phyloP scores from a whole-genome alignment of 1,140 invertebrate genomes.

The Camponotus vicinus region DNA sequence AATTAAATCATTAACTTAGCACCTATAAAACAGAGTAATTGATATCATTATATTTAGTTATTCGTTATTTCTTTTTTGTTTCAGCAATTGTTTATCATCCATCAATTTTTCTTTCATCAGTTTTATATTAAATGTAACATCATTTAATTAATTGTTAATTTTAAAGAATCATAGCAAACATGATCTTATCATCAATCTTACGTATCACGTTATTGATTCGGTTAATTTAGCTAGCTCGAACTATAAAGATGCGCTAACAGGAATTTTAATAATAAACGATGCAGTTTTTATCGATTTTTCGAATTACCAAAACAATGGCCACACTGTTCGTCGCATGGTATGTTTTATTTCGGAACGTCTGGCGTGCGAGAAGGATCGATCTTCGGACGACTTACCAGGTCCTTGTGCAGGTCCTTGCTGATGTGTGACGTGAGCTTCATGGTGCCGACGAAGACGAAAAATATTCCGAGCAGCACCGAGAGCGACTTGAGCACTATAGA shows the following conservation, averaged over 20 bases:
- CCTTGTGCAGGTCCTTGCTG: slow-evolving; percentile 98
- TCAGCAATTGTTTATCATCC: background rate
- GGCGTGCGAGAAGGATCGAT: background rate
- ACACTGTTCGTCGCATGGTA: background rate
- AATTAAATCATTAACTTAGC: background rate
- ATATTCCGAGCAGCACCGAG: slow-evolving; percentile 96
- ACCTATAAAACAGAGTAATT: background rate
- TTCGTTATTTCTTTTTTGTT: background rate
- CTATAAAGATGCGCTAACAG: background rate
- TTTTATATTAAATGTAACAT: background rate
- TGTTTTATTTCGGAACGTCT: background rate
- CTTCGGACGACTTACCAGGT: slow-evolving; percentile 92
- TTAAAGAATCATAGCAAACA: background rate
- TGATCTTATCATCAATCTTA: slow-evolving; percentile 11
- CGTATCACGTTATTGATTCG: background rate
- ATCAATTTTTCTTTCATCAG: background rate
- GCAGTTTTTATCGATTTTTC: background rate
- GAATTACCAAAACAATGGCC: background rate
- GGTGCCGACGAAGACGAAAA: slow-evolving; percentile 97
- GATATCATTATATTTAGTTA: background rate
- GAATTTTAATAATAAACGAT: background rate
- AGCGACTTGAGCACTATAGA: slow-evolving; percentile 96
- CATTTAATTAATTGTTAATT: background rate
- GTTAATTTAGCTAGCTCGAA: background rate
- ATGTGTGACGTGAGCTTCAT: slow-evolving; percentile 96